These are phyloP conservation scores for Epiblema foenella DNA, from an alignment of 2,888 invertebrate species.

Conservation along the genomic window DNA sequence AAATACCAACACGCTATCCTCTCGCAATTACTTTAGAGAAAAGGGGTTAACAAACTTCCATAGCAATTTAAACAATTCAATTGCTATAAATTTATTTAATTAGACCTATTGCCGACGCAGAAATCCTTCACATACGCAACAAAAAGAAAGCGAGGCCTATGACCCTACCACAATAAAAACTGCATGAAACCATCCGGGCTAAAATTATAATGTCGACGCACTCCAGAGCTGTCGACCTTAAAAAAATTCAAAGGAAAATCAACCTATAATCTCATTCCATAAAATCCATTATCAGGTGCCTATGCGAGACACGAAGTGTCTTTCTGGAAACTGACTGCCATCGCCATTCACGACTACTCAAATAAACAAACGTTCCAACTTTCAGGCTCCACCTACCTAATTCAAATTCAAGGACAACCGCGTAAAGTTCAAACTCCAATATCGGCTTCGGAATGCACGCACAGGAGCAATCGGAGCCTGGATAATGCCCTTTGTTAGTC, in stretches of 20 bases:
- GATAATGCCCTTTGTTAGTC: slow-evolving; percentile 69
- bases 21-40: neutral
- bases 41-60: slow-evolving; percentile 31
- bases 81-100: slow-evolving; percentile 55
- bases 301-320: slow-evolving; percentile 51
- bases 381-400: slow-evolving; percentile 48
- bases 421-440: slow-evolving; percentile 55
- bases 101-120: slow-evolving; percentile 55
- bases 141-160: slow-evolving; percentile 71
- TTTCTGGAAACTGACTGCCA: slow-evolving; percentile 59
- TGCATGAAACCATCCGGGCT: slow-evolving; percentile 80
- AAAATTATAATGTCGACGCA: slow-evolving; percentile 81
- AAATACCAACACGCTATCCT: slow-evolving; percentile 26
- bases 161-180: slow-evolving; percentile 83
- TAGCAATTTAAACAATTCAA: slow-evolving; percentile 27
- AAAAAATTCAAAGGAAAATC: slow-evolving; percentile 54
- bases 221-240: slow-evolving; percentile 66
- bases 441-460: slow-evolving; percentile 51
- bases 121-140: slow-evolving; percentile 61
- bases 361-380: slow-evolving; percentile 57
- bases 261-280: slow-evolving; percentile 49
- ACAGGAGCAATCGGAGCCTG: slow-evolving; percentile 62
- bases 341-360: slow-evolving; percentile 68
- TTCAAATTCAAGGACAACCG: slow-evolving; percentile 48
- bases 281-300: slow-evolving; percentile 50